A percentile compares a stretch with the other conserved stretches of the same genome.
Conservation (phyloP, 2,113 vertebrate genomes). For the Ariopsis seemanni region DNA sequence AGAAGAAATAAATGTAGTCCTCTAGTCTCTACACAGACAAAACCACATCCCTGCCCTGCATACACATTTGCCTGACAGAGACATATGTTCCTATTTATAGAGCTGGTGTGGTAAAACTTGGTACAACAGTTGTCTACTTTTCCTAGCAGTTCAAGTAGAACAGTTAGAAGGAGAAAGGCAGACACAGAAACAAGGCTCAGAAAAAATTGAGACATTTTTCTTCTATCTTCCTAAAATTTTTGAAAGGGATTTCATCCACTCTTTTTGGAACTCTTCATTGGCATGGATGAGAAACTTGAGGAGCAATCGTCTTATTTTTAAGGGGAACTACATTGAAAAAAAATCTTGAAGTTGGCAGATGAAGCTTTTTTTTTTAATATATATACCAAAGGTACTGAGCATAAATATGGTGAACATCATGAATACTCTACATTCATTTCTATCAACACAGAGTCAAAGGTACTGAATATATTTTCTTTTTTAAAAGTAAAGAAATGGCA, state of each 20-base stretch:
- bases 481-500: not conserved
- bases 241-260: not conserved
- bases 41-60: not conserved
- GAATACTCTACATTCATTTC: not conserved
- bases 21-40: not conserved
- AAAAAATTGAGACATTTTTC: not conserved
- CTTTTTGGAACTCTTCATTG: not conserved
- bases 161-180: not conserved
- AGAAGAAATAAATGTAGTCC: not conserved
- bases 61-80: not conserved
- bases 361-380: not conserved
- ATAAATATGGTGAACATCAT: not conserved
- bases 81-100: constrained; percentile 13
- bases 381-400: not conserved
- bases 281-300: not conserved
- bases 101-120: not conserved
- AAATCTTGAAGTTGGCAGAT: not conserved
- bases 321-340: not conserved
- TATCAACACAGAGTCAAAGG: not conserved
- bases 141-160: not conserved
- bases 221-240: not conserved
- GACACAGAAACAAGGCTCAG: not conserved
- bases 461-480: not conserved
- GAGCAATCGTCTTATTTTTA: not conserved
- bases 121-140: not conserved